Base-by-base conservation (phyloP, 2,797 vertebrate species). In the Squalus acanthias region DNA sequence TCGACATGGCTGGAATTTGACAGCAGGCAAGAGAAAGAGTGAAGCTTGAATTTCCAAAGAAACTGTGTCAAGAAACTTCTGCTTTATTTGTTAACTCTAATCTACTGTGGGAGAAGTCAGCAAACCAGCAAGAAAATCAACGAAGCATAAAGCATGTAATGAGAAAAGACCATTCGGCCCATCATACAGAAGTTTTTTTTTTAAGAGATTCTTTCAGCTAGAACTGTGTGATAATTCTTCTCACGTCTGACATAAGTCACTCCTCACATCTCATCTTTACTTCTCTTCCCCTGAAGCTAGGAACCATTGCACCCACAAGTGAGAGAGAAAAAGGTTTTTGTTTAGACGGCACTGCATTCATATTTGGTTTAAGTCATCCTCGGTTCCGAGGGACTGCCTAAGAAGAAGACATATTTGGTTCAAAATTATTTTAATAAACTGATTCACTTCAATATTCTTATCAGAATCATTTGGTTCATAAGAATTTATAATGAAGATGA, bases 31-130 rank as follows among this genome's bases (percentile, higher is more conserved):
- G 91, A 46, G 65, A 67, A 93, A 93, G 39, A 10, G 65, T 65
- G 63, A 69, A 69, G 89, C 33, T n/a, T 67, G 89, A 20, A 92
- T 92, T 92, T 46, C 91, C 67, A 93, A 93, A 69, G 63, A 93
- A 85, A 85, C 39, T 50, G 22, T 8, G 7, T 85, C 7, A 7
- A 24, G 39, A 85, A 93, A 93, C 65, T 39, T 93, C 20, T 93
- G 65, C 91, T 69, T 93, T 93, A 93, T 46, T 93, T 93, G 65
- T 26, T 93, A 69, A 46, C n/a, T 69, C n/a, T 46, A 46, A 93
- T 46, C 91, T 67, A 67, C n/a, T 22, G 9, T 93, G 91, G 91
- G 3, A 46, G 65, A 93, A 69, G 65, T 67, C 65, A 46, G n/a
- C 20, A 93, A 93, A 22, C 33, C 91, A 93, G 65, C 33, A 39